Percentiles rank a stretch among this genome's conserved stretches.
Evolutionary conservation across 2,113 vertebrate species (phyloP).

Genomic region (Tenrec ecaudatus): DNA sequence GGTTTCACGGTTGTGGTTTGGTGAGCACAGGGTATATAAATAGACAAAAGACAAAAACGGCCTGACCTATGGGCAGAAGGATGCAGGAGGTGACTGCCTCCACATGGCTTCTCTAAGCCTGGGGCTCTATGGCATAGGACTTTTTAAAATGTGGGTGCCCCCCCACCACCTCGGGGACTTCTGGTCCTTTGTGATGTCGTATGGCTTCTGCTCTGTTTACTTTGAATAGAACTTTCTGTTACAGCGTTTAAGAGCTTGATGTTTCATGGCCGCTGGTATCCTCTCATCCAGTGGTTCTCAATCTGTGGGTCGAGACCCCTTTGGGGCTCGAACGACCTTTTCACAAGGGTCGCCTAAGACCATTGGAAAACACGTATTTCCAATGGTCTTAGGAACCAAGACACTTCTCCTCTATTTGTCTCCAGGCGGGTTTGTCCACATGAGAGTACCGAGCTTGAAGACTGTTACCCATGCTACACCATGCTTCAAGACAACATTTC

Average conservation of each 20-base stretch:
- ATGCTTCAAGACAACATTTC: no score
- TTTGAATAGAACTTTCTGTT: not conserved
- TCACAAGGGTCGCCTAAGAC: no score
- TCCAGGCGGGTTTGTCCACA: no score
- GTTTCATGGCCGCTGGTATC: not conserved
- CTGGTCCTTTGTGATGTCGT: not conserved
- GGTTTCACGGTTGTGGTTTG: not conserved
- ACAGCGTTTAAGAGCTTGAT: not conserved
- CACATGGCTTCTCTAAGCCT: not conserved
- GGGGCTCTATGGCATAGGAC: not conserved
- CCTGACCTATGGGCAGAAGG: not conserved
- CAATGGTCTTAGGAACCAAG: no score
- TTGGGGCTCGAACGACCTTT: no score
- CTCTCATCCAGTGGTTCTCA: not conserved
- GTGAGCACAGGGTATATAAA: no score
- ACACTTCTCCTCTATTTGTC: no score
- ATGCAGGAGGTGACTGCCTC: not conserved
- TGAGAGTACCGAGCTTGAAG: no score
- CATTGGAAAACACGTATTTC: no score
- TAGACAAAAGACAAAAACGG: not conserved
- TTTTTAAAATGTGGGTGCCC: not conserved
- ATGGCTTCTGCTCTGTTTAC: not conserved
- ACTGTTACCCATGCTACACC: no score
- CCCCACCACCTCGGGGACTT: not conserved
- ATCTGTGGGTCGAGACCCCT: no score